A percentile compares a stretch with the other conserved stretches of the same genome.
Conservation (phyloP, 2,797 vertebrate species). For the Galaxias olidus region DNA sequence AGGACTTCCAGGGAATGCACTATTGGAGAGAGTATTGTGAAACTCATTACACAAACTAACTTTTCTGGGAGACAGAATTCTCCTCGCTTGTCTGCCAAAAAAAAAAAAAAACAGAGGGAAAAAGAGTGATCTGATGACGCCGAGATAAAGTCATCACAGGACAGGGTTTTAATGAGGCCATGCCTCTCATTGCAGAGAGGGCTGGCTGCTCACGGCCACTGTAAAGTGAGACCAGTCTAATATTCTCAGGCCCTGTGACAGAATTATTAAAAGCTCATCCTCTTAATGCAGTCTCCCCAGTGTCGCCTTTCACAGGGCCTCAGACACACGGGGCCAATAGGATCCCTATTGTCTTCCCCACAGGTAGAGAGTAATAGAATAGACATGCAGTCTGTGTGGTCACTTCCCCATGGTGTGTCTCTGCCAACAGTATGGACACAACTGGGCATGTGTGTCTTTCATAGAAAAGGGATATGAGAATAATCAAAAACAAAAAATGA, state of each 20-base stretch:
- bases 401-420: not conserved
- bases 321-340: conserved; percentile 39
- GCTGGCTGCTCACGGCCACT: conserved; percentile 42
- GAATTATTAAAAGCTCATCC: conserved; percentile 79
- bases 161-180: conserved; percentile 55
- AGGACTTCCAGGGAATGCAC: too few species aligned
- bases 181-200: conserved; percentile 45
- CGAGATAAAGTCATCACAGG: conserved; percentile 63
- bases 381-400: conserved; percentile 4
- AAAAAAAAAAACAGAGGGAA: conserved; percentile 20
- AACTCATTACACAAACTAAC: too few species aligned
- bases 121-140: conserved; percentile 56
- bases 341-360: conserved; percentile 25
- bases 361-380: conserved; percentile 46
- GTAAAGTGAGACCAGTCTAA: conserved; percentile 70
- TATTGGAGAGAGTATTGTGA: too few species aligned
- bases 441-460: too few species aligned
- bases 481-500: too few species aligned
- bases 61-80: too few species aligned
- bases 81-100: conserved; percentile 21
- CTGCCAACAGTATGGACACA: too few species aligned
- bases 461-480: too few species aligned
- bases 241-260: conserved; percentile 70
- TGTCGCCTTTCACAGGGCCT: conserved; percentile 68
- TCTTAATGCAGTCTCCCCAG: conserved; percentile 71